phyloP scores from a whole-genome alignment of 92 coral and sea anemone species.

The Zoanthus sociatus region DNA sequence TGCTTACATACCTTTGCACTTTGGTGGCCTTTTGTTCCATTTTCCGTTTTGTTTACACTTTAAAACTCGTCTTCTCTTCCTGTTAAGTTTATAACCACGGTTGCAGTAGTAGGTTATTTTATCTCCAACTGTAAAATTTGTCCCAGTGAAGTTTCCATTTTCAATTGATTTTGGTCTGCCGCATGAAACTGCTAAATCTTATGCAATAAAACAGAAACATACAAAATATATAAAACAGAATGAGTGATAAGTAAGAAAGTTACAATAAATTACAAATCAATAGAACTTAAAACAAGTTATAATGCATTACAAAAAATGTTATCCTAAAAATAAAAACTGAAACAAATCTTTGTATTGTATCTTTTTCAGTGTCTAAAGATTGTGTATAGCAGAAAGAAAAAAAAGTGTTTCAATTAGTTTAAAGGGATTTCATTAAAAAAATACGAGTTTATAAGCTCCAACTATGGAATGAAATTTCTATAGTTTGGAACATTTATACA shows the following conservation, averaged over 20 bases:
- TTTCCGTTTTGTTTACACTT: conserved; percentile 60
- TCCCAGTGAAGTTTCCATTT: conserved; percentile 61
- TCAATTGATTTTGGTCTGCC: conserved; percentile 66
- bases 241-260: not conserved
- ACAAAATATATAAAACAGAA: not conserved
- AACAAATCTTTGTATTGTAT: no score
- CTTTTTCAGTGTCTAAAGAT: no score
- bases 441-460: no score
- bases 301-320: no score
- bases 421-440: no score
- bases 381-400: no score
- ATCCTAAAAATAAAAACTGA: no score
- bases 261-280: not conserved
- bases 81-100: conserved; percentile 64
- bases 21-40: conserved; percentile 70
- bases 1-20: conserved; percentile 56
- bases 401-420: no score
- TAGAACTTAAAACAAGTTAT: not conserved
- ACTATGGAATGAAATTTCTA: no score
- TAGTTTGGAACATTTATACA: no score
- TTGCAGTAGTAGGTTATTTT: conserved; percentile 69
- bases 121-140: conserved; percentile 42
- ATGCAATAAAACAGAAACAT: not conserved
- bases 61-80: conserved; percentile 35
- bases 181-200: conserved; percentile 34